Percentiles rank a stretch among this genome's conserved stretches.
These are phyloP conservation scores for Cephus sareptanus DNA, from an alignment of 2,888 invertebrate genomes.

Conservation along the genomic window DNA sequence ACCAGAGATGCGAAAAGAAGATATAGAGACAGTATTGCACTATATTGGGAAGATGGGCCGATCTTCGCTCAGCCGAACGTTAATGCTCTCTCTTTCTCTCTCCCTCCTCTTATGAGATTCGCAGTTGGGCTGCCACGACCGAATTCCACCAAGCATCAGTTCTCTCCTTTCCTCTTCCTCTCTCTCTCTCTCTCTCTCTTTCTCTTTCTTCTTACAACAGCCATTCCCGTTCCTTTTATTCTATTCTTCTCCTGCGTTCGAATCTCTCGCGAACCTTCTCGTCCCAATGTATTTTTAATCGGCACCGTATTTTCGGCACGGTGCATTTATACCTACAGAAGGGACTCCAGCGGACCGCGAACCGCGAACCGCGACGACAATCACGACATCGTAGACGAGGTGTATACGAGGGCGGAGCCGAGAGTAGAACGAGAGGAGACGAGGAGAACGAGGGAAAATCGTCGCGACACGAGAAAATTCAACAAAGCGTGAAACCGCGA, in stretches of 20 bases:
- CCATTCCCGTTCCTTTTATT: not conserved
- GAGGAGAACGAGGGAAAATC: not conserved
- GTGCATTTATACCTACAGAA: not conserved
- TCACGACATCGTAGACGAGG: not conserved
- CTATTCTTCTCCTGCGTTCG: not conserved
- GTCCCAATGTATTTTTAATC: not conserved
- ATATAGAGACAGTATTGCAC: constrained; percentile 17
- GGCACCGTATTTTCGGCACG: not conserved
- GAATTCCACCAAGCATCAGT: not conserved
- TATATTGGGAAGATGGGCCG: not conserved
- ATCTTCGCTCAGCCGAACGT: not conserved
- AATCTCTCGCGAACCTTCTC: not conserved
- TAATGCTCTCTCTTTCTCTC: not conserved
- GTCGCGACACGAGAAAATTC: not conserved
- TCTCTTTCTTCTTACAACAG: not conserved
- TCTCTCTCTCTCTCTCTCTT: not conserved
- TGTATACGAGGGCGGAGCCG: not conserved
- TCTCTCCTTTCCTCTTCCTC: not conserved
- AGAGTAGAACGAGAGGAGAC: not conserved
- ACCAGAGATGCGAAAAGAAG: constrained; percentile 13
- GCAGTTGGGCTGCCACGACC: not conserved
- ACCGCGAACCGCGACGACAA: not conserved
- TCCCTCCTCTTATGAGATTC: not conserved
- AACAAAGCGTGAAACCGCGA: not conserved
- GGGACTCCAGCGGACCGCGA: not conserved